Percentiles rank a stretch among this genome's conserved stretches.
Conservation (phyloP, 1,140 invertebrate species). For the Bombus vancouverensis region DNA sequence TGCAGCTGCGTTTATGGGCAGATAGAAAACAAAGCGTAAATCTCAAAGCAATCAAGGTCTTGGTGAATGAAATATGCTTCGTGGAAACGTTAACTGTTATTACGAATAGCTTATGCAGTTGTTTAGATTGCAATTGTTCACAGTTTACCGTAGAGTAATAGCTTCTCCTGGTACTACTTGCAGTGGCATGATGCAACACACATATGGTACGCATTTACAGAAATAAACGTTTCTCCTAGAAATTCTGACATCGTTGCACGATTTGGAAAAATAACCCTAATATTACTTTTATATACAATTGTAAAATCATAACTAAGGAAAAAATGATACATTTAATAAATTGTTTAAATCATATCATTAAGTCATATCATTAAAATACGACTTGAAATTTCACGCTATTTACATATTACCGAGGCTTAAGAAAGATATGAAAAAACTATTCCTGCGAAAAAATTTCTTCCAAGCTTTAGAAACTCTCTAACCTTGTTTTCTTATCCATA, state of each 20-base stretch:
- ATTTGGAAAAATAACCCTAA: no score
- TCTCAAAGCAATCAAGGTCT: background rate
- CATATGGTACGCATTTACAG: background rate
- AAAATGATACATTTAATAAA: background rate
- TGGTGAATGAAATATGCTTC: conserved; percentile 3
- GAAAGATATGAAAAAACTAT: background rate
- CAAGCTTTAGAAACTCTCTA: background rate
- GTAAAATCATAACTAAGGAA: background rate
- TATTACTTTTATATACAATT: background rate
- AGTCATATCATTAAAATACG: no score
- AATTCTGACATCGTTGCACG: background rate
- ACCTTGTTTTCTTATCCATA: background rate
- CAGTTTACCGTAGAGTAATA: background rate
- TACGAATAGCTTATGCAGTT: background rate
- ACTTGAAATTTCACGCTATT: no score
- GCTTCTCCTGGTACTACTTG: background rate
- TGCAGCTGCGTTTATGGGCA: background rate
- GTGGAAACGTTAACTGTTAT: conserved; percentile 9
- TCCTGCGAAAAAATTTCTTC: no score
- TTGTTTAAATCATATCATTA: no score
- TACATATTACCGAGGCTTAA: background rate
- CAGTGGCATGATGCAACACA: background rate
- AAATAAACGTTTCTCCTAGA: background rate
- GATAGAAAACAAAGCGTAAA: background rate
- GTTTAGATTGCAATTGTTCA: conserved; percentile 9